These are phyloP conservation scores for Micrastur ruficollis DNA, from an alignment of 2,797 vertebrate genomes.

Conservation along the genomic window DNA sequence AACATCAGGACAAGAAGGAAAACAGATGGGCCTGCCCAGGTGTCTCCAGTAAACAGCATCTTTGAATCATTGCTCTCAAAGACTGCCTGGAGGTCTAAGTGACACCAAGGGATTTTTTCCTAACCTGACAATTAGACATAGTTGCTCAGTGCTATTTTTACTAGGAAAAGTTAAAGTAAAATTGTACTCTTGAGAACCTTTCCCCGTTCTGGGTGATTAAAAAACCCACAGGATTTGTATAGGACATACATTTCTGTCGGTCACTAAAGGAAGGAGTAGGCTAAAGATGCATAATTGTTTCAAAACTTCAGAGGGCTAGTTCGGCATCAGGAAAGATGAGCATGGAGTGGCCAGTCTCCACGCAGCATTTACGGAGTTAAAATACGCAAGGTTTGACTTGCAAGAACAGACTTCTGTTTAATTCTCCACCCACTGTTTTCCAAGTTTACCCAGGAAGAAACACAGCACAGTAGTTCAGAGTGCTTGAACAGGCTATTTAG, in stretches of 20 bases:
- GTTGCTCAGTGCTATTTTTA: neutral
- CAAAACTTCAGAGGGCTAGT: neutral
- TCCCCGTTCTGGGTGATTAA: neutral
- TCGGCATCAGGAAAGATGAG: neutral
- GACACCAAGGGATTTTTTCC: neutral
- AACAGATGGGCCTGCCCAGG: neutral
- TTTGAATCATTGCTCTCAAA: neutral
- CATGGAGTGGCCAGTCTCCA: neutral
- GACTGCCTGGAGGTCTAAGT: neutral
- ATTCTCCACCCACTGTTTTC: neutral
- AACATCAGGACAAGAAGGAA: neutral
- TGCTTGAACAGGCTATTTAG: neutral
- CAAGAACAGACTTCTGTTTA: neutral
- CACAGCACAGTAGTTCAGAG: neutral
- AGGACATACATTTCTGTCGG: neutral
- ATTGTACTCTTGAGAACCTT: neutral
- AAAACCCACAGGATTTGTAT: neutral
- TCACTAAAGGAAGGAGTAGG: neutral
- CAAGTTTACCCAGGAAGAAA: neutral
- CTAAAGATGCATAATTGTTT: neutral
- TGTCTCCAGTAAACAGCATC: neutral
- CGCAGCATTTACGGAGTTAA: neutral
- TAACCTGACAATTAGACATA: neutral
- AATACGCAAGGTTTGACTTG: neutral
- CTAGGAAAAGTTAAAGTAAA: neutral